These are phyloP conservation scores for Dolomedes plantarius DNA, from an alignment of 2,888 invertebrate species.

Conservation along the genomic window DNA sequence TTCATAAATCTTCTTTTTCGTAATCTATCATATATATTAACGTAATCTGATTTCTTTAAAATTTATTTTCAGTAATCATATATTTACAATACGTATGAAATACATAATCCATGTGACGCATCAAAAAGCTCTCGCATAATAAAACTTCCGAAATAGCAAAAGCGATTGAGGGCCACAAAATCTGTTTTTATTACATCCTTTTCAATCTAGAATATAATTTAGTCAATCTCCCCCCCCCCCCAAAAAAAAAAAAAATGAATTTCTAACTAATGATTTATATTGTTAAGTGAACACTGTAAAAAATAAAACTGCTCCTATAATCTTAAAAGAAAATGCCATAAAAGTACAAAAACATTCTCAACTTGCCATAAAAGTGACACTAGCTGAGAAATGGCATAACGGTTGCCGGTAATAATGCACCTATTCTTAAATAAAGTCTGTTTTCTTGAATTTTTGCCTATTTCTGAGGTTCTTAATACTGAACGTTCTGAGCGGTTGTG, in stretches of 20 bases:
- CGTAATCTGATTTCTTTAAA: too few relatives aligned
- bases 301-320: conserved; percentile 41
- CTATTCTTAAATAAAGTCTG: conserved; percentile 29
- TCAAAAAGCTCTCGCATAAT: too few relatives aligned
- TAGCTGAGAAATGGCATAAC: conserved; percentile 44
- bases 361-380: conserved; percentile 67
- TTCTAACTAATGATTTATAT: conserved; percentile 64
- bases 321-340: conserved; percentile 46
- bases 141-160: too few relatives aligned
- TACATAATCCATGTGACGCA: too few relatives aligned
- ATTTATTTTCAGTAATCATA: too few relatives aligned
- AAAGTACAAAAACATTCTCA: conserved; percentile 52
- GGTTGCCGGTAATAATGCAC: conserved; percentile 43
- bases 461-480: conserved; percentile 21
- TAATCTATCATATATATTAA: too few relatives aligned
- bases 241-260: conserved; percentile 28
- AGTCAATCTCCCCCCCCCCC: conserved; percentile 20
- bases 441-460: conserved; percentile 59
- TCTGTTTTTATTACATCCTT: conserved; percentile 33
- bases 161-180: conserved; percentile 20
- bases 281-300: conserved; percentile 14
- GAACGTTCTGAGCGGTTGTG: conserved; percentile 42
- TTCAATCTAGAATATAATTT: conserved; percentile 20
- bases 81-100: too few relatives aligned
- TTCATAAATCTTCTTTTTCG: too few relatives aligned